Evolutionary conservation across 1,140 invertebrate genomes (phyloP), one percentile per base, ranked within the genome.

Genomic region (Drosophila baimaii): DNA sequence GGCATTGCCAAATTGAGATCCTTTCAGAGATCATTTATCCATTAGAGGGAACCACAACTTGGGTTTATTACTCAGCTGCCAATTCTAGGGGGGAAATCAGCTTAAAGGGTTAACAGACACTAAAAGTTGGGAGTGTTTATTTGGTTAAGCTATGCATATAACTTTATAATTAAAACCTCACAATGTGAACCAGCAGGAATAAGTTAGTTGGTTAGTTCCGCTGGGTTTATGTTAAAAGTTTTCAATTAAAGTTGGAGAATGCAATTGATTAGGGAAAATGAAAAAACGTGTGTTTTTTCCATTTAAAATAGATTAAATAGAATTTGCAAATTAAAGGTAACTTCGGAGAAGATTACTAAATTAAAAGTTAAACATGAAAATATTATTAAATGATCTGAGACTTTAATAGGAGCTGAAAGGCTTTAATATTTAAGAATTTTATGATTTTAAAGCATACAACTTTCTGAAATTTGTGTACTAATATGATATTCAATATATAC

Each of bases 1-100:
- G 21, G 64, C 29, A 69, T 65, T 65, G 62, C 61, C 61, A 33
- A 69, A 69, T 54, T 54, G 46, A 21, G 62, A 68, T 69, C 62
- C 63, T 66, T 66, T 39, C 44, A 4, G 15, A 52, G 62, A 69
- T 69, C 65, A 37, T 37, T 51, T 54, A 66, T 43, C 44, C 51
- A 52, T 56, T 39, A 43, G 25, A 13, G 35, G 10, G 35, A 10
- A 8, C 35, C 27, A 25, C 4, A 21, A 23, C 51, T 52, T 21
- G 3, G 1, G 2, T 35, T 3, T 21, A 59, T 21, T n/a, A n/a
- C 52, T 39, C 21, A 31, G 25, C 10, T 19, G 47, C 27, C 8
- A n/a, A 55, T 55, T n/a, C 52, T 3, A 5, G 8, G 12, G 9
- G 8, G 12, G 19, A 21, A 52, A 15, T 33, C 17, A 15, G 15